Base-by-base conservation (phyloP, 2,797 vertebrate species). In the Esox lucius region DNA sequence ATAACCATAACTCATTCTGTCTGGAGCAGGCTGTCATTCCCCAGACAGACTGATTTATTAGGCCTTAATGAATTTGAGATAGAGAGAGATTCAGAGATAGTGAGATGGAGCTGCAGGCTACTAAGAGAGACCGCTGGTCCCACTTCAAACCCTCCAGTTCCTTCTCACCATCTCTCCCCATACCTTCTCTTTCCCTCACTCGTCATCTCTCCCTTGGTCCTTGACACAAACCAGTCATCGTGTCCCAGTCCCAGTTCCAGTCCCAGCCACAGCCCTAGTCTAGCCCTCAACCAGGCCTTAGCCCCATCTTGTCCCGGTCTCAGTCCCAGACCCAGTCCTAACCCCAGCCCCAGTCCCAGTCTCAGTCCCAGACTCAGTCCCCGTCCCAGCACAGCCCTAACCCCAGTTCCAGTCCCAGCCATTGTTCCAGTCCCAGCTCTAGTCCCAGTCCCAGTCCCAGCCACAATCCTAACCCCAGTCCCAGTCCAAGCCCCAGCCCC, bases 61-160 rank as follows among this genome's bases (percentile, higher is more conserved):
- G 71, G 70, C 77, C 49, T 85, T 87, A 89, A 90, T 86, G 80
- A 91, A 81, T 72, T 80, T 79, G 80, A 72, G 65, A 73, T 56
- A 13, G 83, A 35, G 73, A 80, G 53, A 11, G 17, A 78, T 67
- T 81, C 73, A 80, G 71, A 82, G 69, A 46, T 78, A 59, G 72
- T 28, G 76, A 80, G 64, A 62, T 28, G 6, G 77, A 22, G 26
- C 19, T 56, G 73, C 66, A 42, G 31, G 64, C 28, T 22, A 64
- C 26, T 24, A 72, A 49, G 49, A 61, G 39, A 24, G 56, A 49
- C 56, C 51, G 16, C 28, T 17, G 26, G n/a, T 61, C 53, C 53
- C 70, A 17, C 26, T 59, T 9, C 12, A 62, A 31, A 65, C 28
- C 22, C 11, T 61, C 13, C 26, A 28, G 5, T 42, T 28, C 70